A percentile compares a stretch with the other conserved stretches of the same genome.
phyloP scores from a whole-genome alignment of 2,888 invertebrate species.

The Apotomis turbidana region DNA sequence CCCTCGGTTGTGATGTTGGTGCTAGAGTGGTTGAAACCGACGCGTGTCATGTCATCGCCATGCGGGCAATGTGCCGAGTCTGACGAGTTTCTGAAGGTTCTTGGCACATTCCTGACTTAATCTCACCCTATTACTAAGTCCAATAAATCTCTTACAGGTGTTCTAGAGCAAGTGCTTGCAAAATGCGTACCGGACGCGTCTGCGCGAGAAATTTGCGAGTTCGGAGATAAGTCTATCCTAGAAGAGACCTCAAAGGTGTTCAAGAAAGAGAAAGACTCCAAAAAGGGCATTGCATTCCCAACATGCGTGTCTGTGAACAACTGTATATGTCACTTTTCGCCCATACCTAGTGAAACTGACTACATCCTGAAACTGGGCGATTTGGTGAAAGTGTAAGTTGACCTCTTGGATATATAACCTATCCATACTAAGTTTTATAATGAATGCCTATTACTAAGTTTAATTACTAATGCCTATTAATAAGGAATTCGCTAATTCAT shows the following conservation, averaged over 20 bases:
- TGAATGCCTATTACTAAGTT: too few relatives aligned
- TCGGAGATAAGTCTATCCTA: slow-evolving; percentile 92
- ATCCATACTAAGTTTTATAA: neutral
- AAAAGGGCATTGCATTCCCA: slow-evolving; percentile 99
- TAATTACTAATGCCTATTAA: neutral
- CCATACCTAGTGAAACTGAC: slow-evolving; percentile 96
- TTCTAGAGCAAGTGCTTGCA: slow-evolving; percentile 93
- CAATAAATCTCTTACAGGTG: slow-evolving; percentile 86
- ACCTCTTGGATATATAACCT: slow-evolving; percentile 20
- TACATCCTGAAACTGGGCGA: slow-evolving; percentile 94
- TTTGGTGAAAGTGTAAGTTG: slow-evolving; percentile 97
- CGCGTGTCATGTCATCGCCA: slow-evolving; percentile 82
- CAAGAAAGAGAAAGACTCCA: slow-evolving; percentile 99
- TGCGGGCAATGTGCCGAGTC: slow-evolving; percentile 70
- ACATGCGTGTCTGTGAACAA: slow-evolving; percentile 99
- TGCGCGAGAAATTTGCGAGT: slow-evolving; percentile 95
- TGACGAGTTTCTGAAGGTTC: slow-evolving; percentile 36
- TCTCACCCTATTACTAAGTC: slow-evolving; percentile 26
- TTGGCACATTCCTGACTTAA: slow-evolving; percentile 34
- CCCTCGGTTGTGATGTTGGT: slow-evolving; percentile 36
- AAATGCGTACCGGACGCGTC: slow-evolving; percentile 95
- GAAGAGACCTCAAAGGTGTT: slow-evolving; percentile 98
- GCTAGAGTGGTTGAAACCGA: slow-evolving; percentile 55
- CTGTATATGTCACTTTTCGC: slow-evolving; percentile 99
- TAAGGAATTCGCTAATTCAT: neutral